Base-by-base conservation (phyloP, 2,888 invertebrate genomes). In the Lymantria monacha region DNA sequence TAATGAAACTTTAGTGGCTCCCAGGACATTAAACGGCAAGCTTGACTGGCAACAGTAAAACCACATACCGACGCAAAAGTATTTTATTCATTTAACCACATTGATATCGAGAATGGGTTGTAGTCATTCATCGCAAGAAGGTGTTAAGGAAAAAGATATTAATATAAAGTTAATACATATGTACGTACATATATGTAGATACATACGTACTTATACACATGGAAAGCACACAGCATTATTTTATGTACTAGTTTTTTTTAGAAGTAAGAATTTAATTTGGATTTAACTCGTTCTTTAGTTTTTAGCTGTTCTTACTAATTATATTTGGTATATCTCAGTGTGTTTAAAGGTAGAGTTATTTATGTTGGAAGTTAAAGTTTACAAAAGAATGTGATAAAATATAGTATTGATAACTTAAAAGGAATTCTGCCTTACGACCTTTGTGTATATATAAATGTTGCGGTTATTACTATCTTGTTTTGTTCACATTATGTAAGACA, bases 401-500 rank as follows among this genome's bases (percentile, higher is more conserved):
- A 12, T 12, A 38, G 55, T 53, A 59, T 61, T 53, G 59, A 61
- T 61, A 63, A 61, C 57, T 56, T 59, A 55, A 65, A 58, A 61
- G 57, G 63, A 56, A 57, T 62, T 59, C 46, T 63, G 65, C 63
- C 63, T 56, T 65, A 59, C 81, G 89, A 90, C 90, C 88, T 91
- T 88, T 89, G 67, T 89, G 67, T 70, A 80, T 81, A 81, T 76
- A 78, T 76, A 78, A 81, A 84, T 85, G 83, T 83, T 81, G 79
- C 74, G 79, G 81, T 85, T 87, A 85, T 84, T 84, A 78, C 73
- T 75, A 76, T 79, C 83, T 86, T 86, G 87, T 85, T 85, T 90
- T 81, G 82, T 83, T 76, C 73, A 79, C 73, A 85, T 90, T 91
- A 85, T 73, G 80, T 87, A 90, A 91, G 79, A 87, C 88, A 83